A percentile compares a stretch with the other conserved stretches of the same genome.
These are phyloP conservation scores for Agelastica alni DNA, from an alignment of 2,888 invertebrate species.

Conservation along the genomic window DNA sequence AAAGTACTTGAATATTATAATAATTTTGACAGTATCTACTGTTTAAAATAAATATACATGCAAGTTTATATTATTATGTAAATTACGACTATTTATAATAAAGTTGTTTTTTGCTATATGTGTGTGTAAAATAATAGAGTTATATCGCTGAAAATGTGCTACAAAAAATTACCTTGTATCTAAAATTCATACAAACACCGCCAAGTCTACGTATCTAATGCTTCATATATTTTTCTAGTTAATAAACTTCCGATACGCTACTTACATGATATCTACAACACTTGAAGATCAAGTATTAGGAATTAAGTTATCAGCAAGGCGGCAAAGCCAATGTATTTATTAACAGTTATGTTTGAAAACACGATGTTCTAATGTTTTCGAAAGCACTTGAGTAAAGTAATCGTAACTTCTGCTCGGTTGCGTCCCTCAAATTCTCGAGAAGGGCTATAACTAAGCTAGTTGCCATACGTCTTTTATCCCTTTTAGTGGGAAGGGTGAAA, in stretches of 20 bases:
- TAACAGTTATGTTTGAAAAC: constrained; percentile 31
- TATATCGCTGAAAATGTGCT: too few species aligned
- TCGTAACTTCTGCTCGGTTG: constrained; percentile 34
- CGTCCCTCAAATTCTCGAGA: constrained; percentile 30
- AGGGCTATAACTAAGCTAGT: constrained; percentile 33
- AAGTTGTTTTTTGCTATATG: too few species aligned
- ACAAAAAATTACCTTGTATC: too few species aligned
- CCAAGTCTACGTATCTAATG: neutral
- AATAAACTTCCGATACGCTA: neutral
- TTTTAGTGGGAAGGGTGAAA: constrained; percentile 23
- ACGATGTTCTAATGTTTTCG: constrained; percentile 32
- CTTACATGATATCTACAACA: neutral
- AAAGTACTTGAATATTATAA: too few species aligned
- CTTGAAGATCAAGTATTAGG: constrained; percentile 4
- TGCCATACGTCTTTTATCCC: constrained; percentile 31
- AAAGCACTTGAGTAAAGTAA: constrained; percentile 33
- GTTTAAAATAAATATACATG: too few species aligned
- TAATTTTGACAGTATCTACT: too few species aligned
- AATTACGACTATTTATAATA: too few species aligned
- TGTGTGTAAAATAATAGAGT: too few species aligned
- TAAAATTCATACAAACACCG: too few species aligned
- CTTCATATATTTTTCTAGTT: neutral
- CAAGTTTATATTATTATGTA: too few species aligned
- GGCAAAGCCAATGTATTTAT: constrained; percentile 27
- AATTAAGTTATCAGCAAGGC: constrained; percentile 9